phyloP scores from a whole-genome alignment of 2,888 invertebrate species.

The Rotaria sp. region DNA sequence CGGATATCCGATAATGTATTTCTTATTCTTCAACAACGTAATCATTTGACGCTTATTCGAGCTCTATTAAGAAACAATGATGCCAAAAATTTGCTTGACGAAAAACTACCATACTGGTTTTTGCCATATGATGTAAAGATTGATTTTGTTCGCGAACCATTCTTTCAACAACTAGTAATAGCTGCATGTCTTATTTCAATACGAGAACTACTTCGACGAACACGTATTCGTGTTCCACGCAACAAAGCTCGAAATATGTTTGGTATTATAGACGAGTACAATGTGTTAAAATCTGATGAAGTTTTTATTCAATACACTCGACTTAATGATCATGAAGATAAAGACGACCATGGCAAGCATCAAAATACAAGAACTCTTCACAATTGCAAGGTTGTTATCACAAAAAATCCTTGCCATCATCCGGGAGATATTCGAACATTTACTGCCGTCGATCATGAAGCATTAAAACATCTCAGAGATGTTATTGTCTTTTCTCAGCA shows the following conservation, averaged over 20 bases:
- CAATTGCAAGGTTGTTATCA: not conserved
- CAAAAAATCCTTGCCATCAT: slow-evolving; percentile 26
- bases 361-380: too few relatives aligned
- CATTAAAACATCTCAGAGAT: not conserved
- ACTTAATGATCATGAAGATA: not conserved
- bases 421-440: slow-evolving; percentile 20
- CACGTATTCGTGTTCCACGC: not conserved
- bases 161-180: not conserved
- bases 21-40: not conserved
- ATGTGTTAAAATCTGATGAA: not conserved
- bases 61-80: not conserved
- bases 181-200: too few relatives aligned
- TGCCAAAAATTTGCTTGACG: not conserved
- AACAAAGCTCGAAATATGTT: not conserved
- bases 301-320: not conserved
- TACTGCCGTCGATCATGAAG: not conserved
- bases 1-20: not conserved
- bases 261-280: not conserved
- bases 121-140: not conserved
- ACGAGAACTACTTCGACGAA: not conserved
- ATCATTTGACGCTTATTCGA: not conserved
- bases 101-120: not conserved
- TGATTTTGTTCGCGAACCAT: not conserved
- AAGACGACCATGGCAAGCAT: too few relatives aligned
- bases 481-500: slow-evolving; percentile 12